Evolutionary conservation across 2,113 vertebrate genomes (phyloP).

Genomic region (Thunnus maccoyii): DNA sequence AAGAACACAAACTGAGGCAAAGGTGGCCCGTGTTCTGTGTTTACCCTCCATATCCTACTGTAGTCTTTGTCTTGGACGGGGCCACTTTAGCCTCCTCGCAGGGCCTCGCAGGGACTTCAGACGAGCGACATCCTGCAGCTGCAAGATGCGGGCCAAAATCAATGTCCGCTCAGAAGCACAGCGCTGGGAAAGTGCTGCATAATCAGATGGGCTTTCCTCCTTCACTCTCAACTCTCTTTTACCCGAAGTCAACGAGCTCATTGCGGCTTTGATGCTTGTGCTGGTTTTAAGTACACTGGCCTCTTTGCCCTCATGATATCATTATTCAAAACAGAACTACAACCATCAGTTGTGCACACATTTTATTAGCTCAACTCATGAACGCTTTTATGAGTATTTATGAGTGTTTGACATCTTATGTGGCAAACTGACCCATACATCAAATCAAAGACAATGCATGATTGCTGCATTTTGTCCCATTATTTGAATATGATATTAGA

Average conservation of each 20-base stretch:
- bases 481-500: slow-evolving; percentile 18
- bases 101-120: slow-evolving; percentile 63
- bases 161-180: slow-evolving; percentile 70
- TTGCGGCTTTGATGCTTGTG: slow-evolving; percentile 49
- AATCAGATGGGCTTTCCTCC: slow-evolving; percentile 74
- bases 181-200: slow-evolving; percentile 68
- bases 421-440: slow-evolving; percentile 26
- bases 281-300: slow-evolving; percentile 1
- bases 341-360: too few species aligned
- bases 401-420: slow-evolving; percentile 3
- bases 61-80: slow-evolving; percentile 75
- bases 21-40: slow-evolving; percentile 50
- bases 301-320: slow-evolving; percentile 8
- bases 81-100: slow-evolving; percentile 20
- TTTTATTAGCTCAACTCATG: slow-evolving; percentile 1
- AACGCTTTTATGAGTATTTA: slow-evolving; percentile 1
- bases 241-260: slow-evolving; percentile 30
- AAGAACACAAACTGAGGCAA: slow-evolving; percentile 58
- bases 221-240: slow-evolving; percentile 45
- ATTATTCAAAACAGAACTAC: slow-evolving; percentile 8
- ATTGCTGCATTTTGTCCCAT: slow-evolving; percentile 17
- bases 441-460: slow-evolving; percentile 23
- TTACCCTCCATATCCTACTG: slow-evolving; percentile 65
- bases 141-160: slow-evolving; percentile 72
- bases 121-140: slow-evolving; percentile 65